Percentiles rank a stretch among this genome's conserved stretches.
Conservation (phyloP, 1,140 invertebrate genomes). For the Drosophila equinoxialis region DNA sequence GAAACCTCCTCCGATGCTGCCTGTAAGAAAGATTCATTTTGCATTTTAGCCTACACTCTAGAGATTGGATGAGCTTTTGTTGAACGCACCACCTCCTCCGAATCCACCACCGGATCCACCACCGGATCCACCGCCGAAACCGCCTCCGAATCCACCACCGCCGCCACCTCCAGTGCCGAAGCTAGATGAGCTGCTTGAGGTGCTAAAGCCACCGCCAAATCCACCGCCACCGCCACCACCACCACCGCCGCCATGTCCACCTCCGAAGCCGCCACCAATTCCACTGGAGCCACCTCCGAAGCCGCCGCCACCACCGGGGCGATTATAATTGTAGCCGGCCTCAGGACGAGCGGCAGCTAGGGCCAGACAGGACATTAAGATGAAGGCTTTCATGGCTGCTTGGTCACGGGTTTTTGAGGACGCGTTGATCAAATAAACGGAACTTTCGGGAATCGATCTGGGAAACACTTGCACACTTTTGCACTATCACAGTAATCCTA, state of each 20-base stretch:
- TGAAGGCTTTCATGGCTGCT: constrained; percentile 82
- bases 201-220: constrained; percentile 66
- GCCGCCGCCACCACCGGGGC: constrained; percentile 83
- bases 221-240: constrained; percentile 37
- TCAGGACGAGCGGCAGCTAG: constrained; percentile 86
- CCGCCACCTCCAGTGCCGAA: constrained; percentile 27
- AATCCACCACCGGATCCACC: constrained; percentile 51
- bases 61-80: background rate
- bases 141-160: constrained; percentile 51
- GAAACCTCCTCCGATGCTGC: constrained; percentile 74
- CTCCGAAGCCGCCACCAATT: constrained; percentile 36
- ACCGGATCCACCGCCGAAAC: constrained; percentile 17
- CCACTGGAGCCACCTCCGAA: constrained; percentile 49
- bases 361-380: constrained; percentile 85
- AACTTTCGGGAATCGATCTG: constrained; percentile 23
- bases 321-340: constrained; percentile 86
- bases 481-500: constrained; percentile 80
- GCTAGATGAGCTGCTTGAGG: background rate
- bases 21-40: constrained; percentile 34
- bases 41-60: background rate
- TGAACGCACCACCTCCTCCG: constrained; percentile 33
- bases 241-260: constrained; percentile 52
- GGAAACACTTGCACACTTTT: constrained; percentile 55
- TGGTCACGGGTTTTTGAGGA: constrained; percentile 40
- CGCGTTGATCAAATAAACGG: constrained; percentile 38